Conservation (phyloP, 2,888 invertebrate genomes). For the Toxonevra muliebris region DNA sequence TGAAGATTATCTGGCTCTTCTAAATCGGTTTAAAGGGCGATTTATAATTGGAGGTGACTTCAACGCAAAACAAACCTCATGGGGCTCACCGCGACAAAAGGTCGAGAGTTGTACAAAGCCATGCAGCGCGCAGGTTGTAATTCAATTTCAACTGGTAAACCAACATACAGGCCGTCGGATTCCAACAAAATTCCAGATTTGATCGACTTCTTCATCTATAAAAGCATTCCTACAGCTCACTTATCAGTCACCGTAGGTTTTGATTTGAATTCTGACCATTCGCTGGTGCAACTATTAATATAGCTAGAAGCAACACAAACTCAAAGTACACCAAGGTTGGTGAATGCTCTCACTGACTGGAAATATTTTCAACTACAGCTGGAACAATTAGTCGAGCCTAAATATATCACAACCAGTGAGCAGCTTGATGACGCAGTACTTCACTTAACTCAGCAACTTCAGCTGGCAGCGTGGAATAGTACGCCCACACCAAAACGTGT, state of each 20-base stretch:
- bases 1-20: constrained; percentile 1
- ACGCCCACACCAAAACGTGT: constrained; percentile 1
- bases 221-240: not conserved
- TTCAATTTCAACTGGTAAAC: constrained; percentile 11
- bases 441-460: constrained; percentile 3
- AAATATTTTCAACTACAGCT: not conserved
- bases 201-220: not conserved
- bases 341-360: not conserved
- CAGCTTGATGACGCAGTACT: constrained; percentile 9
- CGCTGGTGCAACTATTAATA: constrained; percentile 3
- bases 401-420: not conserved
- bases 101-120: too few species aligned
- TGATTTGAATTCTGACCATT: constrained; percentile 13
- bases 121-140: constrained; percentile 8
- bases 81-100: constrained; percentile 2
- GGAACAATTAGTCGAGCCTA: not conserved
- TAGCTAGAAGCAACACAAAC: not conserved
- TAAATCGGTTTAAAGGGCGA: not conserved
- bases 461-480: not conserved
- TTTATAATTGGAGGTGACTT: constrained; percentile 8
- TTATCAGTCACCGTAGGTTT: constrained; percentile 1
- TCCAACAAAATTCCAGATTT: not conserved
- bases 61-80: constrained; percentile 2
- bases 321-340: not conserved
- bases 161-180: not conserved